phyloP scores from a whole-genome alignment of 2,113 vertebrate species.

The Clupea harengus region DNA sequence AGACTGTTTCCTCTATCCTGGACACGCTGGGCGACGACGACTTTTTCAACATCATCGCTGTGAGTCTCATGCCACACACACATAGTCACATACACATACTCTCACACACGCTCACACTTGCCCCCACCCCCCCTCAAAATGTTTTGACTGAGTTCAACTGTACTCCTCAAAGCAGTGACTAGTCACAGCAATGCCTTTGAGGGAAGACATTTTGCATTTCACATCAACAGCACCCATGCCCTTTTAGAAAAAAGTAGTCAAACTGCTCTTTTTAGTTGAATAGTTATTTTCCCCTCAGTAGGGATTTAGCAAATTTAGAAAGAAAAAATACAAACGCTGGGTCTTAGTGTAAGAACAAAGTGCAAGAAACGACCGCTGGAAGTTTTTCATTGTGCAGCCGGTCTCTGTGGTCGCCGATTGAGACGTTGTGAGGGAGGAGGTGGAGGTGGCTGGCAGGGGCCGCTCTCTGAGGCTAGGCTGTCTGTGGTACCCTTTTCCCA shows the following conservation, averaged over 20 bases:
- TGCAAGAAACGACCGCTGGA: not conserved
- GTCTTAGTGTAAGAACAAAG: no score
- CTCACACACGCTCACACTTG: not conserved
- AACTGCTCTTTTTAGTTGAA: not conserved
- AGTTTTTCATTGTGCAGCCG: not conserved
- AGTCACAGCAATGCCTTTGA: not conserved
- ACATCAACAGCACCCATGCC: not conserved
- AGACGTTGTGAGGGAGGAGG: not conserved
- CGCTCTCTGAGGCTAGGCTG: no score
- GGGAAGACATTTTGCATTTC: not conserved
- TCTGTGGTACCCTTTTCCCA: no score
- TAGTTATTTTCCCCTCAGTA: not conserved
- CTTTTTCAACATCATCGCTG: conserved; percentile 98
- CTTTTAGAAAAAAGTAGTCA: not conserved
- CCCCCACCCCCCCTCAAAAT: not conserved
- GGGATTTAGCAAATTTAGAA: not conserved
- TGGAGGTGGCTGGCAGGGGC: no score
- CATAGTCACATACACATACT: not conserved
- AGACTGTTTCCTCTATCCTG: conserved; percentile 95
- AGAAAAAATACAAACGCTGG: no score
- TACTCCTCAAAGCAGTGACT: not conserved
- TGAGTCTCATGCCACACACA: conserved; percentile 67
- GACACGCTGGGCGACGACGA: conserved; percentile 97
- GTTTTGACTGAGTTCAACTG: not conserved
- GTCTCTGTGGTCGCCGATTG: not conserved